phyloP scores from a whole-genome alignment of 2,113 vertebrate genomes.

The Petaurus breviceps region DNA sequence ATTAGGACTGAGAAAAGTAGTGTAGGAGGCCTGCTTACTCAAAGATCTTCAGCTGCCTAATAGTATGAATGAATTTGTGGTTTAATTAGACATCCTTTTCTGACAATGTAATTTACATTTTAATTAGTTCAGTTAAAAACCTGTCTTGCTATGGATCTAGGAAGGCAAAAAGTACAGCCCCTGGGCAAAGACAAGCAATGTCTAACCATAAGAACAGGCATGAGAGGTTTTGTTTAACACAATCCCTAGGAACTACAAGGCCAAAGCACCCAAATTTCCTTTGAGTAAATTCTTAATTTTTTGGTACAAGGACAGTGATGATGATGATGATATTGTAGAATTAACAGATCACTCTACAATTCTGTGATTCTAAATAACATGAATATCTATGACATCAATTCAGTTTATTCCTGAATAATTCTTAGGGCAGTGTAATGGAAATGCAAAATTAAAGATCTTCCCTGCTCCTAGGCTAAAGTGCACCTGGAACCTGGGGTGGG shows the following conservation, averaged over 20 bases:
- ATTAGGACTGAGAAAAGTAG: constrained; percentile 11
- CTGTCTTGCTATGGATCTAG: not conserved
- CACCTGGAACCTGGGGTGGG: too few relatives aligned
- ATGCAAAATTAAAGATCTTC: too few relatives aligned
- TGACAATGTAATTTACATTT: constrained; percentile 16
- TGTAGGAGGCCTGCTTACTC: not conserved
- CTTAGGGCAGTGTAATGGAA: too few relatives aligned
- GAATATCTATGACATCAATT: not conserved
- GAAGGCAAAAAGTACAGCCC: not conserved
- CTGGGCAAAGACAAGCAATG: not conserved
- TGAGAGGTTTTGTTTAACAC: not conserved
- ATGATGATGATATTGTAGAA: not conserved
- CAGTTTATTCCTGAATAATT: not conserved
- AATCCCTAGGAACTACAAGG: not conserved
- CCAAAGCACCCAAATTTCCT: not conserved
- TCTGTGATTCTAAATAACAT: not conserved
- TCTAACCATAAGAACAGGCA: not conserved
- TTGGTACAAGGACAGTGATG: not conserved
- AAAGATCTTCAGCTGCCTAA: not conserved
- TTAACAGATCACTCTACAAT: not conserved
- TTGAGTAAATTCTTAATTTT: not conserved
- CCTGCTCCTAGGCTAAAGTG: too few relatives aligned
- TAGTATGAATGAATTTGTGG: not conserved
- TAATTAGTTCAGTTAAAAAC: not conserved
- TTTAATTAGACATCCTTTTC: not conserved